Base-by-base conservation (phyloP, 2,113 vertebrate species). In the Riparia riparia region DNA sequence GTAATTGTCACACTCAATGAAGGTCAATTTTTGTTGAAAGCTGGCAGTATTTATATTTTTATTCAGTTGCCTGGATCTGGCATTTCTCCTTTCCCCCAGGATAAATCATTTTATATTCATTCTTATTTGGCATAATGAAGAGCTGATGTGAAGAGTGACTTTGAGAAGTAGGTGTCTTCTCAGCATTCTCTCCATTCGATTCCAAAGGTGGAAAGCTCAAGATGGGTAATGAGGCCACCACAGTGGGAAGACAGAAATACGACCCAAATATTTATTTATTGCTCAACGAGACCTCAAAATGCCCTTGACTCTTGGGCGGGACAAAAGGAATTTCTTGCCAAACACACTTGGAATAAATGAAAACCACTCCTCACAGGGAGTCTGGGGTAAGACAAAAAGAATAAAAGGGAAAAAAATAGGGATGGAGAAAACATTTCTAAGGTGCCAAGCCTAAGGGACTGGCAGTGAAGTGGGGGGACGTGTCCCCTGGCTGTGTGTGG, bases 241-340 rank as follows among this genome's bases (percentile, higher is more conserved):
- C 60, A 66, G 60, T 7, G 14, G 44, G 24, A 70, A 10, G 16
- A 14, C 19, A 63, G 66, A 86, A 88, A 77, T 71, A 71, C 0
- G 0, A 20, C 24, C 53, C 34, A 63, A 70, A 28, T 93, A 70
- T 68, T 61, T 37, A 20, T 57, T 84, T 88, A 29, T 93, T 94
- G 79, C 76, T 93, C 69, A 94, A 45, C 0, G 0, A 92, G 82
- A 83, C 79, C 32, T 94, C 76, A 66, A 81, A 80, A 80, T 61
- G 61, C 50, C 81, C 81, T 82, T 69, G 49, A 24, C 66, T 85
- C n/a, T 41, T 50, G 13, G 49, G 69, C 0, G 0, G 82, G 63
- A 87, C 84, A 58, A 82, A 95, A 87, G 63, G 42, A 96, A 72
- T 73, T 34, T 57, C 64, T 39, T 94, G 87, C 89, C 91, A 96